Conservation (phyloP, 2,113 vertebrate genomes). For the Emberiza fucata region DNA sequence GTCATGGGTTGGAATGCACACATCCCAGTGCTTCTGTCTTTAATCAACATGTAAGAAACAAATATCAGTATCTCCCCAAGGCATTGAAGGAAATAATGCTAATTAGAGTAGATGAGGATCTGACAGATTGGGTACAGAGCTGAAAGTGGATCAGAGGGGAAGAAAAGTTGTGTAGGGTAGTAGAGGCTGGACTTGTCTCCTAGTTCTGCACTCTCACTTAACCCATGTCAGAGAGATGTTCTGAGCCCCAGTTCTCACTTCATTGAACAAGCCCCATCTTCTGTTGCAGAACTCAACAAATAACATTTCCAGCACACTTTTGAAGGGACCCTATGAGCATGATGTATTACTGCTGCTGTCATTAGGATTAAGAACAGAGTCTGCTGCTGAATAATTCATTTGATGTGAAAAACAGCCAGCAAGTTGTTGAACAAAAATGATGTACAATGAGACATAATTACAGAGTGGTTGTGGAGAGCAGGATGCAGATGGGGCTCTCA, state of each 20-base stretch:
- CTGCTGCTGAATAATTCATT: constrained; percentile 63
- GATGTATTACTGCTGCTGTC: constrained; percentile 9
- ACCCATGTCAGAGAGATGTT: background rate
- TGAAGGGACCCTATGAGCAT: background rate
- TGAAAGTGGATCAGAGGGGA: background rate
- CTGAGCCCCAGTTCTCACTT: background rate
- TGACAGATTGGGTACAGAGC: background rate
- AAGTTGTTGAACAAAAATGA: constrained; percentile 32
- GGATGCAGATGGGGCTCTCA: constrained; percentile 23
- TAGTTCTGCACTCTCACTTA: background rate
- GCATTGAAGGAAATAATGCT: background rate
- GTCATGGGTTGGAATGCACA: background rate
- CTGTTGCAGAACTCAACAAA: background rate
- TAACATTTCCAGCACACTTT: background rate
- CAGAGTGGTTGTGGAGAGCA: background rate
- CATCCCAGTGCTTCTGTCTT: background rate
- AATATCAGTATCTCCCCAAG: background rate
- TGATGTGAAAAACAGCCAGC: background rate
- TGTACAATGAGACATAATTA: constrained; percentile 49
- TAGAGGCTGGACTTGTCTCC: background rate
- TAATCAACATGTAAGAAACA: background rate
- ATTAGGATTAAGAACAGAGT: constrained; percentile 4
- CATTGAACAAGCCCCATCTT: background rate
- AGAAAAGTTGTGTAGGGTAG: background rate
- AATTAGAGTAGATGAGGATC: background rate